These are phyloP conservation scores for Rafetus swinhoei DNA, from an alignment of 2,113 vertebrate genomes.

Conservation along the genomic window DNA sequence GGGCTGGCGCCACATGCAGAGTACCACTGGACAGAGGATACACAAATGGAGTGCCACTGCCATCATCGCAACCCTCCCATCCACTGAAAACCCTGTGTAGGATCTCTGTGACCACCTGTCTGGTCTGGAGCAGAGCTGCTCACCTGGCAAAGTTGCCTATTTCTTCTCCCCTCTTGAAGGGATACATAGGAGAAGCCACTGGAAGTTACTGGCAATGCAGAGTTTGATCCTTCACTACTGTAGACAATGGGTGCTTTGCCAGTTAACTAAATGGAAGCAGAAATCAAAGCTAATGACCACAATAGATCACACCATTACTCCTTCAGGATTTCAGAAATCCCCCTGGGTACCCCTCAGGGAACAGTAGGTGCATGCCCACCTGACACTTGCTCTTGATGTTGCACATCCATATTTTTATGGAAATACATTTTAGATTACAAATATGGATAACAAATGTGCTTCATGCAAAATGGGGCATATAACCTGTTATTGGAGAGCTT, in stretches of 20 bases:
- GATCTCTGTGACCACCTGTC: neutral
- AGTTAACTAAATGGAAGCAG: neutral
- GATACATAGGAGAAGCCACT: neutral
- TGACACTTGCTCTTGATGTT: too few relatives aligned
- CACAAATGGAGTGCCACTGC: neutral
- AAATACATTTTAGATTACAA: too few relatives aligned
- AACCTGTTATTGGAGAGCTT: too few relatives aligned
- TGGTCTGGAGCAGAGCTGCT: neutral
- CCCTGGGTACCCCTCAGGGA: neutral
- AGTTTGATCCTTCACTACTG: neutral
- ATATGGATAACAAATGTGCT: too few relatives aligned
- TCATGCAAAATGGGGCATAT: too few relatives aligned
- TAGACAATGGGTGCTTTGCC: neutral
- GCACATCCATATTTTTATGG: too few relatives aligned
- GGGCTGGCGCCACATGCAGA: neutral
- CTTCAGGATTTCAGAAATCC: neutral
- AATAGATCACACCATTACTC: too few relatives aligned
- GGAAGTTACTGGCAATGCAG: neutral
- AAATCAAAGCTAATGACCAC: neutral
- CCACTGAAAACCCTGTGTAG: neutral
- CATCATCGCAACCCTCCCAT: neutral
- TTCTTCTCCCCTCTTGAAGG: neutral
- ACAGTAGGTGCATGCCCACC: neutral
- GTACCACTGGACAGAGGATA: neutral
- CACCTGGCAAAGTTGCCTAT: neutral